phyloP scores from a whole-genome alignment of 2,888 invertebrate species.

The Nephrotoma guestfalica region DNA sequence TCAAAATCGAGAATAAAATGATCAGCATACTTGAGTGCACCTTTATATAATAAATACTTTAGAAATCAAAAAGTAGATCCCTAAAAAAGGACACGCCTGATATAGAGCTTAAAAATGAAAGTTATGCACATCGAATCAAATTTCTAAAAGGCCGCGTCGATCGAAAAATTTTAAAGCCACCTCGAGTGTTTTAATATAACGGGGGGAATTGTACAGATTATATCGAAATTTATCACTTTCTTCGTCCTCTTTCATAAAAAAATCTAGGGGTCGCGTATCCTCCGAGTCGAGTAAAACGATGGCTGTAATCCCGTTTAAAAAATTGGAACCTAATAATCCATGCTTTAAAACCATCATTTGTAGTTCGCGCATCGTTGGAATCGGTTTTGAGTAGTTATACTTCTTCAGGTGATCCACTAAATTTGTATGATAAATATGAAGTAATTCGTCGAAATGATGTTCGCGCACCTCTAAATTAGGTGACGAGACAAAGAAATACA shows the following conservation, averaged over 20 bases:
- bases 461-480: neutral
- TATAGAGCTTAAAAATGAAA: too few species aligned
- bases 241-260: neutral
- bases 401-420: neutral
- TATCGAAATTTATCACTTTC: neutral
- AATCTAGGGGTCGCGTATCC: neutral
- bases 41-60: too few species aligned
- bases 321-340: neutral
- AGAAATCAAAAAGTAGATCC: too few species aligned
- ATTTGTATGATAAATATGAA: neutral
- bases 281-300: neutral
- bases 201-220: neutral
- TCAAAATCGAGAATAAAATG: too few species aligned
- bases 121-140: neutral
- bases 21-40: too few species aligned
- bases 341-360: neutral
- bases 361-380: neutral
- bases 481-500: neutral
- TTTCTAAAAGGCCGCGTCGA: neutral
- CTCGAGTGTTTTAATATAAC: neutral
- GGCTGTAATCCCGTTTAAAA: neutral
- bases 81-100: too few species aligned
- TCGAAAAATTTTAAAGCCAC: neutral
- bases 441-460: neutral
- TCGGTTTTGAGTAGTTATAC: neutral